Evolutionary conservation across 37 sponge, comb jelly and placozoan genomes (phyloP).

Genomic region (Lycopodina hypogea): DNA sequence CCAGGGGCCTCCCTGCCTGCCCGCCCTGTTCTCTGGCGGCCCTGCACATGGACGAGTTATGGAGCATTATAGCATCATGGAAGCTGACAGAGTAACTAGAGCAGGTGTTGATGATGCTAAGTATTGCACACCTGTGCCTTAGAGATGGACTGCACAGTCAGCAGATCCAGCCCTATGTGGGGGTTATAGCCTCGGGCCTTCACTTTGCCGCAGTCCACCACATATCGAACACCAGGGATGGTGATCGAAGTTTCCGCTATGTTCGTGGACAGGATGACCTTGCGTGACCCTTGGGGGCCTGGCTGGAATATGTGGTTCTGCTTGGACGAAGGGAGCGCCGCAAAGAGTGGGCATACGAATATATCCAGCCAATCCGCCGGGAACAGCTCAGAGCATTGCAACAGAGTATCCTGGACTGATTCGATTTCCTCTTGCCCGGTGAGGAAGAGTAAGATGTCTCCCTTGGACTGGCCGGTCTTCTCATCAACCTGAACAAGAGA

Average conservation of each 20-base stretch:
- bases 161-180: slow-evolving; percentile 75
- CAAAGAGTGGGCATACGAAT: slow-evolving; percentile 74
- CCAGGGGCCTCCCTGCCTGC: slow-evolving; percentile 90
- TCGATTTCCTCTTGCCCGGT: slow-evolving; percentile 97
- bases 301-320: slow-evolving; percentile 66
- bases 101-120: too few relatives aligned
- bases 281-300: slow-evolving; percentile 60
- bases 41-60: slow-evolving; percentile 28
- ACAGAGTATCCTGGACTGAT: slow-evolving; percentile 23
- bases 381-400: slow-evolving; percentile 40
- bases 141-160: slow-evolving; percentile 89
- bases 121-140: slow-evolving; percentile 58
- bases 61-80: too few relatives aligned
- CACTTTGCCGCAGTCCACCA: slow-evolving; percentile 91
- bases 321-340: slow-evolving; percentile 81
- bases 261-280: slow-evolving; percentile 92
- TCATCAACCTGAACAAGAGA: background rate
- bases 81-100: too few relatives aligned
- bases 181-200: slow-evolving; percentile 87
- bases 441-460: slow-evolving; percentile 88
- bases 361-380: slow-evolving; percentile 60
- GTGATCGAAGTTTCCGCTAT: slow-evolving; percentile 96
- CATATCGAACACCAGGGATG: slow-evolving; percentile 82
- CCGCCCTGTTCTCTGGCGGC: slow-evolving; percentile 83
- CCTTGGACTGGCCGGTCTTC: background rate